A percentile compares a stretch with the other conserved stretches of the same genome.
These are phyloP conservation scores for Gambusia holbrooki DNA, from an alignment of 2,113 vertebrate genomes.

Conservation along the genomic window DNA sequence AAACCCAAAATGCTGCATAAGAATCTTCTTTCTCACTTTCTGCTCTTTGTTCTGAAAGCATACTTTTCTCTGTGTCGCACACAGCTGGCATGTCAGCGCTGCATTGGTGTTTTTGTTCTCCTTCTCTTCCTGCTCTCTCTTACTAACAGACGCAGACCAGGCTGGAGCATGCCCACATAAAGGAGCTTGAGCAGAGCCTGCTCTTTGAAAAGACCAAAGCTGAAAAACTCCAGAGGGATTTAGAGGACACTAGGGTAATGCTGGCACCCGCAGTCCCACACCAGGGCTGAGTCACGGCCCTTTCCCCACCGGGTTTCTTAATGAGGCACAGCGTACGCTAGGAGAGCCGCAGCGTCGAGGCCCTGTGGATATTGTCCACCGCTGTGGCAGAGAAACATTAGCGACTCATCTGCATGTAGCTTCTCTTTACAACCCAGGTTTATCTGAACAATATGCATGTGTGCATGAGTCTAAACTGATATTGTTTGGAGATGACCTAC, in stretches of 20 bases:
- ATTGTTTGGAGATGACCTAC: conserved; percentile 22
- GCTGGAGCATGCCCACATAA: conserved; percentile 99
- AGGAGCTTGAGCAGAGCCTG: conserved; percentile 99
- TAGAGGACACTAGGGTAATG: conserved; percentile 99
- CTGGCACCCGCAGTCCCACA: conserved; percentile 34
- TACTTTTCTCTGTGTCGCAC: conserved; percentile 65
- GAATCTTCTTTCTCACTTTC: conserved; percentile 17
- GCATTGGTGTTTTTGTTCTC: conserved; percentile 90
- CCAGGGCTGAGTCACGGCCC: conserved; percentile 10
- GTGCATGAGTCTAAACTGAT: conserved; percentile 22
- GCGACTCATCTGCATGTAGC: conserved; percentile 28
- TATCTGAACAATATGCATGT: conserved; percentile 31
- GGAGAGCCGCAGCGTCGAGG: conserved; percentile 12
- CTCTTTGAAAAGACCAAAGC: conserved; percentile 99
- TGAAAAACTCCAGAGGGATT: conserved; percentile 99
- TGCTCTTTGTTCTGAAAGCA: conserved; percentile 30
- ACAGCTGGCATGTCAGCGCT: conserved; percentile 93
- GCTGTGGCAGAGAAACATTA: background rate
- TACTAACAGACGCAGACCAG: conserved; percentile 99
- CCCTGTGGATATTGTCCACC: background rate
- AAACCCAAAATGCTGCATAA: conserved; percentile 11
- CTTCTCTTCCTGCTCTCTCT: conserved; percentile 85
- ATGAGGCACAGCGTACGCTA: conserved; percentile 4
- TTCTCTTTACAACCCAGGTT: conserved; percentile 17
- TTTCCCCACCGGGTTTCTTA: conserved; percentile 8